Base-by-base conservation (phyloP, 2,113 vertebrate genomes). In the Syngnathus typhle region DNA sequence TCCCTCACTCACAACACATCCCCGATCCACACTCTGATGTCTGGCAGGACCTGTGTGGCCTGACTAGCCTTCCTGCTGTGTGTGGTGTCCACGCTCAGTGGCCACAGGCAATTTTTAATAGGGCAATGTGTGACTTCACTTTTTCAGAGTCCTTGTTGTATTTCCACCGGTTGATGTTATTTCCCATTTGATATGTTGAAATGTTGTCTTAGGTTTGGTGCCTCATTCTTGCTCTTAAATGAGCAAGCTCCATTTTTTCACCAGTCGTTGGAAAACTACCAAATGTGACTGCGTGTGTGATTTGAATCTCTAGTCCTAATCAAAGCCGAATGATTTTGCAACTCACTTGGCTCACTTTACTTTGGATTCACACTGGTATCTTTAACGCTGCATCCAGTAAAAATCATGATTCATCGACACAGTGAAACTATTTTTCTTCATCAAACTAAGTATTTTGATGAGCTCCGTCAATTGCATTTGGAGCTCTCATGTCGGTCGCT, bases 1-100 rank as follows among this genome's bases (percentile, higher is more conserved):
- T n/a, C 38, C 27, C 59, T n/a, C 38, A 23, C 60, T 44, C 60
- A 23, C 60, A 12, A 62, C 60, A 62, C 38, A 80, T 65, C 37
- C 71, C 74, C 73, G 78, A 60, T 64, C 70, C 74, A 72, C 64
- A 72, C 64, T 11, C 67, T 72, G 73, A 79, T 72, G 71, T 80
- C 70, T 73, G 68, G 60, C 84, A 75, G 82, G 73, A 82, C 70
- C 74, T 82, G 68, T 78, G 78, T 68, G 65, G 70, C 71, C 64
- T 69, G 63, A 77, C 81, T 67, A 75, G 76, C 73, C 64, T 69
- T 71, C 71, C 81, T 75, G 82, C 84, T 78, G 85, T 74, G 76
- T 73, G 68, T 76, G 81, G 68, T 84, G 81, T 71, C 72, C 62
- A 71, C 65, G 76, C 71, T 78, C 44, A 1, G 47, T 67, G 67